Percentiles rank a stretch among this genome's conserved stretches.
Conservation (phyloP, 2,113 vertebrate genomes). For the Helogale parvula region DNA sequence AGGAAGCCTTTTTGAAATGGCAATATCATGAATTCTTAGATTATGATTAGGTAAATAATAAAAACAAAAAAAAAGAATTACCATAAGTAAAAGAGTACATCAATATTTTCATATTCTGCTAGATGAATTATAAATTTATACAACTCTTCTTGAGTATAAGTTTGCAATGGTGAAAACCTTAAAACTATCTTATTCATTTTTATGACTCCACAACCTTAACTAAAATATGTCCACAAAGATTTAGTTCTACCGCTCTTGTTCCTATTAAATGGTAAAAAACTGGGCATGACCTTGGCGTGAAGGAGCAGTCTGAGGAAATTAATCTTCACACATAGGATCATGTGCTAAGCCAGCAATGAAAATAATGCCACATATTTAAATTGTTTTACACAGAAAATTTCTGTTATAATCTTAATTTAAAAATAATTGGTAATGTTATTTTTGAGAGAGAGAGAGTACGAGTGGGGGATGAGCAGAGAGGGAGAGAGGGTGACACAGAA, state of each 20-base stretch:
- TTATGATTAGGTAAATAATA: not conserved
- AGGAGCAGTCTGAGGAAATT: not conserved
- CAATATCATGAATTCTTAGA: not conserved
- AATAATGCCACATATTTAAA: not conserved
- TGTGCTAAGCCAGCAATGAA: not conserved
- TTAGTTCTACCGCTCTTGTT: not conserved
- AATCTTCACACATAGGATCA: not conserved
- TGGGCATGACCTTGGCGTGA: not conserved
- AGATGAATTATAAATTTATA: not conserved
- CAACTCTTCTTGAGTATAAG: not conserved
- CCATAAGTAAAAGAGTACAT: not conserved
- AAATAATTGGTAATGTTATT: too few relatives aligned
- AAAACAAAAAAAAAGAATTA: not conserved
- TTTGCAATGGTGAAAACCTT: not conserved
- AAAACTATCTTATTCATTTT: not conserved
- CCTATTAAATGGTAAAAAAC: not conserved
- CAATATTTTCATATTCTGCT: not conserved
- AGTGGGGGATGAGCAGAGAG: too few relatives aligned
- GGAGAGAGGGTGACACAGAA: too few relatives aligned
- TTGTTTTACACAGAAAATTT: not conserved
- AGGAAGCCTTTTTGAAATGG: not conserved
- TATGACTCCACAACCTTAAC: not conserved
- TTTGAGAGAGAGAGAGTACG: too few relatives aligned
- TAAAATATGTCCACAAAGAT: not conserved
- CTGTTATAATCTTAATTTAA: not conserved